Percentiles rank a stretch among this genome's conserved stretches.
These are phyloP conservation scores for Psilopsiagon aymara DNA, from an alignment of 2,113 vertebrate genomes.

Conservation along the genomic window DNA sequence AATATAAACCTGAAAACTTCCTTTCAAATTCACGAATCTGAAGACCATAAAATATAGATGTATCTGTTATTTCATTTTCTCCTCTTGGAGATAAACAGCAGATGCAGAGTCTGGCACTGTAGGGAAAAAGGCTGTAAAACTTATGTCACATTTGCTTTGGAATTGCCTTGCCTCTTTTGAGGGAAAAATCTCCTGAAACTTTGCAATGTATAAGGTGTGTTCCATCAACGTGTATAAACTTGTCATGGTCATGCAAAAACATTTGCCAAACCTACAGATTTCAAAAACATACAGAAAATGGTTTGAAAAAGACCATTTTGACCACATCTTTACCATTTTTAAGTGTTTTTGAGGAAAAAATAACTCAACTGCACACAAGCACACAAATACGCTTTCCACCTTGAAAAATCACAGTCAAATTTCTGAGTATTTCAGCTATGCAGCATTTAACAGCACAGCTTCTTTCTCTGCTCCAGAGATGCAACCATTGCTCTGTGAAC, in stretches of 20 bases:
- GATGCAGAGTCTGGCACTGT: not conserved
- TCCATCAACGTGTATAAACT: not conserved
- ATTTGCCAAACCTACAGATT: not conserved
- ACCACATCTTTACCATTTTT: not conserved
- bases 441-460: not conserved
- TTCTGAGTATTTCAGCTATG: not conserved
- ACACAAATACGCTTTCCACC: not conserved
- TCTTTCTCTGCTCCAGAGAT: not conserved
- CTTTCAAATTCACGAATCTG: not conserved
- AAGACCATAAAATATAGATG: not conserved
- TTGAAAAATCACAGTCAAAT: not conserved
- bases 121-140: not conserved
- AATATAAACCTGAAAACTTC: not conserved
- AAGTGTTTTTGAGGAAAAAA: not conserved
- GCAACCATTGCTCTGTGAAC: not conserved
- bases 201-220: not conserved
- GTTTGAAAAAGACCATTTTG: not conserved
- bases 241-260: not conserved
- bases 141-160: not conserved
- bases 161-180: not conserved
- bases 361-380: not conserved
- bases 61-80: not conserved
- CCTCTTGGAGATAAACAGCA: slow-evolving; percentile 18
- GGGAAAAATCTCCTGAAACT: not conserved
- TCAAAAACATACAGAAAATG: not conserved